Base-by-base conservation (phyloP, 2,888 invertebrate genomes). In the Callyntrura sp. region DNA sequence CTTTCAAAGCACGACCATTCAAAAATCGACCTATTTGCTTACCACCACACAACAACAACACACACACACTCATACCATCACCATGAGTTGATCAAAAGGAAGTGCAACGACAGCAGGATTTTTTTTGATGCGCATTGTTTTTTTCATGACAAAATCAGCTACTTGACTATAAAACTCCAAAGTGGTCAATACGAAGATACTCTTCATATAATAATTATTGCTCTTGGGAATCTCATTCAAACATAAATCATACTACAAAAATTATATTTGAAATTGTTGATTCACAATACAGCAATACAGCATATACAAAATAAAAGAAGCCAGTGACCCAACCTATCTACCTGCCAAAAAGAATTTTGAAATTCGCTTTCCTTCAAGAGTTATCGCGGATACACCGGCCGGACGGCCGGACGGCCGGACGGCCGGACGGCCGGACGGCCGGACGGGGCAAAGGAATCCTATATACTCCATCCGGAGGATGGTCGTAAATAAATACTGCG, bases 1-100 rank as follows among this genome's bases (percentile, higher is more conserved):
- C 60, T 81, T 60, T 57, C 81, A 60, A 35, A 0, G 14, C 35
- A 60, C 43, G 28, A 55, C 14, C 51, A 60, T 60, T 55, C 28
- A 9, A 60, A 81, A 78, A 60, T 81, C 57, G 57, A 60, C 70
- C 70, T 70, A 43, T 45, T 70, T 70, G 43, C n/a, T 6, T 20
- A 45, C 45, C 25, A 48, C 60, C n/a, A 11, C 14, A 11, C 76
- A 85, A 12, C 48, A 20, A 17, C 0, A 11, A 60, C 62, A 78
- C 78, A n/a, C n/a, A n/a, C n/a, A n/a, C n/a, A n/a, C n/a, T n/a
- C n/a, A n/a, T n/a, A n/a, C n/a, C n/a, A n/a, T n/a, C n/a, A n/a
- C n/a, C n/a, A n/a, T n/a, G n/a, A n/a, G n/a, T 78, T 65, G 57
- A 79, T 48, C 76, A 87, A 68, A 81, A 79, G 87, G 87, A 87